Evolutionary conservation across 2,113 vertebrate species (phyloP).

Genomic region (Rissa tridactyla): DNA sequence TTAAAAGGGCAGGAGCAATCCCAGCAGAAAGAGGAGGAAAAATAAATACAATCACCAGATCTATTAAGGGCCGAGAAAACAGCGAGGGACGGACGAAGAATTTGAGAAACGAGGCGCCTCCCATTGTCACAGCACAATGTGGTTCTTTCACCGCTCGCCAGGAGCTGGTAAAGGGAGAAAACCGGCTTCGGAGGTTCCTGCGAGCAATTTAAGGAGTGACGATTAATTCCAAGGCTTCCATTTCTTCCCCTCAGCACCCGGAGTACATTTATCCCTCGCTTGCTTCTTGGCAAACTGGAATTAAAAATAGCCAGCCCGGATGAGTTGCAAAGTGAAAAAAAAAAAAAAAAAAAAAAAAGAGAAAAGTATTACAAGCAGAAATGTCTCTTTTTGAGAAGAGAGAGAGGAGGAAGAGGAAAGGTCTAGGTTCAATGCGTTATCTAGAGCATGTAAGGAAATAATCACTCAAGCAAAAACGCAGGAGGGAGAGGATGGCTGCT

Average conservation of each 20-base stretch:
- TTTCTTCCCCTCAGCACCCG: neutral
- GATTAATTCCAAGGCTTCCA: neutral
- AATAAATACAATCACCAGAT: neutral
- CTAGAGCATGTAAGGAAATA: conserved; percentile 67
- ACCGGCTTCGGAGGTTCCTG: neutral
- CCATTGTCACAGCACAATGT: neutral
- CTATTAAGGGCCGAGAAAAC: neutral
- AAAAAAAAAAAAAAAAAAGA: no score
- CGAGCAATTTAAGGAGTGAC: neutral
- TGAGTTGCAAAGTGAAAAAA: neutral
- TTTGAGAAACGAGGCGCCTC: neutral
- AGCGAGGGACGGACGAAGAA: neutral
- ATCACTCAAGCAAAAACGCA: conserved; percentile 43
- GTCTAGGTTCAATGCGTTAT: conserved; percentile 43
- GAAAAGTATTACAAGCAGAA: neutral
- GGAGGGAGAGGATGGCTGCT: neutral
- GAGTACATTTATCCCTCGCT: neutral
- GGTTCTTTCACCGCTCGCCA: neutral
- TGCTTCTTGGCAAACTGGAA: neutral
- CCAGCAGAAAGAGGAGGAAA: neutral
- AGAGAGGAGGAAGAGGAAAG: conserved; percentile 17
- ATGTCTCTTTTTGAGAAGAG: neutral
- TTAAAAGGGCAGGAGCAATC: neutral
- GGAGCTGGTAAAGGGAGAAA: neutral
- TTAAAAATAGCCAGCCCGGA: conserved; percentile 9